Evolutionary conservation across 2,113 vertebrate species (phyloP).

Genomic region (Chionodraco myersi): DNA sequence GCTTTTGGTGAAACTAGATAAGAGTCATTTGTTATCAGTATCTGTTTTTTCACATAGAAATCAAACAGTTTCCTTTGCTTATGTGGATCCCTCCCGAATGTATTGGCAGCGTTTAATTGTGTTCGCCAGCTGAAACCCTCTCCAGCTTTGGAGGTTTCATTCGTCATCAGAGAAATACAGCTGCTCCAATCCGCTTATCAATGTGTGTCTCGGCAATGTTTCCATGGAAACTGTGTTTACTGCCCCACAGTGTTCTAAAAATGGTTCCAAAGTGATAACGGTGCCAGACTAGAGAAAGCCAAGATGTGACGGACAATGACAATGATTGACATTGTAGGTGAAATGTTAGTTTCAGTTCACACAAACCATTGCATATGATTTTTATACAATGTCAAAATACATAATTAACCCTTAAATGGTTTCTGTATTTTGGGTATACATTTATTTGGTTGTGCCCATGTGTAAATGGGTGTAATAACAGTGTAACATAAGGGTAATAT

Average conservation of each 20-base stretch:
- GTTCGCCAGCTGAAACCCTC: slow-evolving; percentile 72
- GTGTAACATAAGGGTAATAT: too few species aligned
- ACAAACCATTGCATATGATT: background rate
- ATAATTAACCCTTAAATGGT: background rate
- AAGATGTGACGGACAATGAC: slow-evolving; percentile 63
- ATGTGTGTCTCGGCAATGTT: slow-evolving; percentile 80
- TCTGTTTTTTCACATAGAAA: slow-evolving; percentile 59
- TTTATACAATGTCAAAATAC: background rate
- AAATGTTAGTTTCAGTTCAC: background rate
- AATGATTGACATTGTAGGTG: slow-evolving; percentile 53
- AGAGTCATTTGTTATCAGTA: slow-evolving; percentile 71
- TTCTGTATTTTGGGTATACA: too few species aligned
- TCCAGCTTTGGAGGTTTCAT: slow-evolving; percentile 77
- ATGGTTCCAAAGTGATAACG: slow-evolving; percentile 79
- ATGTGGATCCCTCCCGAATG: slow-evolving; percentile 54
- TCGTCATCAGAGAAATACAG: slow-evolving; percentile 80
- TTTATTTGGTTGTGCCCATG: too few species aligned
- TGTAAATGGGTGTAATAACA: too few species aligned
- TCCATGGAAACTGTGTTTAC: slow-evolving; percentile 86
- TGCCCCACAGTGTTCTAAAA: slow-evolving; percentile 81
- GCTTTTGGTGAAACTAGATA: slow-evolving; percentile 64
- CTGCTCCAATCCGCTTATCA: slow-evolving; percentile 83
- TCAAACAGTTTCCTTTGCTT: slow-evolving; percentile 70
- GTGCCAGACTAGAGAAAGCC: slow-evolving; percentile 59
- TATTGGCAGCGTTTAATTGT: slow-evolving; percentile 75